A percentile compares a stretch with the other conserved stretches of the same genome.
Conservation (phyloP, 2,113 vertebrate genomes). For the Delphinus delphis region DNA sequence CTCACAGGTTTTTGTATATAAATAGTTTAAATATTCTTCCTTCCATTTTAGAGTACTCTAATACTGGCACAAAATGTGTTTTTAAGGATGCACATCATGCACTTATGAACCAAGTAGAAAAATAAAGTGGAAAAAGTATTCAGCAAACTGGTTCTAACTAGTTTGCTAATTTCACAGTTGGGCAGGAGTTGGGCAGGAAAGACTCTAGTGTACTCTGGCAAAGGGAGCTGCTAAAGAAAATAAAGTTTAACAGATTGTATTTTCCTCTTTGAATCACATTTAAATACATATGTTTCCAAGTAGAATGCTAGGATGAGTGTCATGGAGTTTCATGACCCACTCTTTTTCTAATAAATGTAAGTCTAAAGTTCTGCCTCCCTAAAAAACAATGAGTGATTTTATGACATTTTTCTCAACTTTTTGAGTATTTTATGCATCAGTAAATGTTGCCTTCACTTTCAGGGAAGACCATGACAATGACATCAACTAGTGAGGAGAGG, state of each 20-base stretch:
- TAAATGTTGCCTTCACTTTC: neutral
- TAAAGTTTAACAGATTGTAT: neutral
- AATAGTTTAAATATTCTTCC: neutral
- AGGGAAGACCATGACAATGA: neutral
- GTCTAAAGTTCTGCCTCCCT: neutral
- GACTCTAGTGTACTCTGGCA: too few relatives aligned
- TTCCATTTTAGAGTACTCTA: neutral
- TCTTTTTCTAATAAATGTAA: neutral
- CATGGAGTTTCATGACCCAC: neutral
- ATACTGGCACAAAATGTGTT: neutral
- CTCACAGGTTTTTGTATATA: neutral
- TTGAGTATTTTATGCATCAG: neutral
- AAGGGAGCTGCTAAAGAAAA: neutral
- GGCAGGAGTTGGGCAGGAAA: neutral
- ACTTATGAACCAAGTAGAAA: neutral
- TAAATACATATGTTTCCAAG: neutral
- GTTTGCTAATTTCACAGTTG: neutral
- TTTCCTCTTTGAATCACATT: neutral
- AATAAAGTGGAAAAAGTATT: neutral
- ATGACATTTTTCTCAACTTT: neutral
- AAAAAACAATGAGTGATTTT: neutral
- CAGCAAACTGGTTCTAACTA: neutral
- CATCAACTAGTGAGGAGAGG: neutral
- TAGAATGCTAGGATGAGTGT: neutral
- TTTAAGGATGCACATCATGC: neutral